phyloP scores from a whole-genome alignment of 2,797 vertebrate species.

The Premnoplex brunnescens region DNA sequence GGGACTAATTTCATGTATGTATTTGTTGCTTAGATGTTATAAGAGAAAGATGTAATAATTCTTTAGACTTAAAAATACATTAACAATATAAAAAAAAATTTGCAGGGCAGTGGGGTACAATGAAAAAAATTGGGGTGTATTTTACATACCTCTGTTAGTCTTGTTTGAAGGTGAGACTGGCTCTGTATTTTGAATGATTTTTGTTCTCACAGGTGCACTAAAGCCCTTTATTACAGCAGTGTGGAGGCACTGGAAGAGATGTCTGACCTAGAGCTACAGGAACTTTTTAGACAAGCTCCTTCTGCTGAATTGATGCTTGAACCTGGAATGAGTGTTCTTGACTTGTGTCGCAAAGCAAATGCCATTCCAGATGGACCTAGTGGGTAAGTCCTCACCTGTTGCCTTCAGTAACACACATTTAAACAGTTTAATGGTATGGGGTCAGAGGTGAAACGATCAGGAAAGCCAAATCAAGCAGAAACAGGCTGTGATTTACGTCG shows the following conservation, averaged over 20 bases:
- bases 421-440: neutral
- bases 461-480: neutral
- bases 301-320: constrained; percentile 91
- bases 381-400: constrained; percentile 78
- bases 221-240: constrained; percentile 86
- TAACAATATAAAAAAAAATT: neutral
- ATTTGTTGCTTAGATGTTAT: neutral
- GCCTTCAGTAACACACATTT: neutral
- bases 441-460: neutral
- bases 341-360: constrained; percentile 84
- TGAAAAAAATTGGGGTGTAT: neutral
- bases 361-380: constrained; percentile 88
- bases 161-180: neutral
- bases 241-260: constrained; percentile 87
- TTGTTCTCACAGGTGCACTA: constrained; percentile 84
- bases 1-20: neutral
- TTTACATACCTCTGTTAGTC: neutral
- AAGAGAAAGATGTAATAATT: neutral
- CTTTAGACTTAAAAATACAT: neutral
- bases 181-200: neutral
- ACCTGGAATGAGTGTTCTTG: constrained; percentile 88
- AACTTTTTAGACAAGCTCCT: constrained; percentile 89
- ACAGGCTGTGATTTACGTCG: neutral
- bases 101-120: neutral
- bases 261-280: constrained; percentile 91